Evolutionary conservation across 2,888 invertebrate genomes (phyloP), one percentile per base, ranked within the genome.

Genomic region (Pollenia labialis): DNA sequence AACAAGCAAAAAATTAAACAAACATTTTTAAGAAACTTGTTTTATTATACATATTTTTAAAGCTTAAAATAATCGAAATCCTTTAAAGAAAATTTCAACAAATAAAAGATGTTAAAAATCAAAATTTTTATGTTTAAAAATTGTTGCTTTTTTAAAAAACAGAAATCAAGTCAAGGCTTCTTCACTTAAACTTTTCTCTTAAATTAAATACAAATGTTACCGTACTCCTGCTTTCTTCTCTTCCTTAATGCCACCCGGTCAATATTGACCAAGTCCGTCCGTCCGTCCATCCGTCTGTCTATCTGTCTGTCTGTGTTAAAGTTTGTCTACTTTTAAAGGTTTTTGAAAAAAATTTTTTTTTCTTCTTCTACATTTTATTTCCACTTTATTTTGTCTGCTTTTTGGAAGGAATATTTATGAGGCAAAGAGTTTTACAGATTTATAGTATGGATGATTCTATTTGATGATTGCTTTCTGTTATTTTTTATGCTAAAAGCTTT

Each of bases 351-450:
- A 0, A 40, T 72, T 23, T 42, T 6, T 46, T 66, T 23, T 40
- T 42, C 42, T 48, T 56, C 18, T 54, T 44, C 56, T 46, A 54
- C 0, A 10, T 46, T 60, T 48, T 46, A 1, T 44, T 18, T 56
- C 11, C 18, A 16, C 11, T 52, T 44, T 14, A 18, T 40, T 62
- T 42, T 42, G 7, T n/a, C 23, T 76, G 32, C 16, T 60, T 69
- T 58, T 7, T 48, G 32, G 8, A 52, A 8, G 32, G 10, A 66
- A 75, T 66, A 82, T 66, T 82, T 82, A 74, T 58, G 81, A 75
- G 68, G 10, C 12, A 32, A 44, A 54, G 23, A 69, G 14, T 71
- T 80, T 60, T 64, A 32, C 18, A 52, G 69, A 75, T 75, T 82
- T 75, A 23, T 44, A 4, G 18, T 16, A 60, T 68, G 42, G 32